phyloP scores from a whole-genome alignment of 2,113 vertebrate genomes.

The Chamaea fasciata region DNA sequence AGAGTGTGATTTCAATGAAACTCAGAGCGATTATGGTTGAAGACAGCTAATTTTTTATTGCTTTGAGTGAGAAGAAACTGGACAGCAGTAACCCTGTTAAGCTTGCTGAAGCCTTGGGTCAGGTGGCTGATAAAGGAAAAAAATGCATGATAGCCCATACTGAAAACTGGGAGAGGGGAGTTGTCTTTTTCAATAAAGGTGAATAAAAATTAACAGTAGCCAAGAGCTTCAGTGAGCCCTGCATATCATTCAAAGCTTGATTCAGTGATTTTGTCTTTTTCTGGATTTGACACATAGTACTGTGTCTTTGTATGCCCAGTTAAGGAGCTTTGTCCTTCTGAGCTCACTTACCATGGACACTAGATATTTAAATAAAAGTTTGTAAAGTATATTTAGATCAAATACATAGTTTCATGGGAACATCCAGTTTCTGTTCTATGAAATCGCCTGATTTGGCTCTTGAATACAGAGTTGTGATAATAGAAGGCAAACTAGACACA shows the following conservation, averaged over 20 bases:
- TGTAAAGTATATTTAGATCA: neutral
- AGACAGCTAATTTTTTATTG: neutral
- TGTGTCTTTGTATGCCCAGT: neutral
- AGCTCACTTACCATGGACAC: accelerated
- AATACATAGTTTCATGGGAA: neutral
- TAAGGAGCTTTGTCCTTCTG: neutral
- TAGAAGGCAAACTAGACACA: neutral
- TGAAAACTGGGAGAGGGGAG: neutral
- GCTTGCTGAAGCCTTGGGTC: neutral
- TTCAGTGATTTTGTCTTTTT: neutral
- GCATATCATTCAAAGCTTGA: neutral
- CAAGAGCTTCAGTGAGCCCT: neutral
- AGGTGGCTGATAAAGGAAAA: neutral
- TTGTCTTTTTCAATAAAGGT: neutral
- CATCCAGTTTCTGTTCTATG: neutral
- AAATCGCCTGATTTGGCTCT: neutral
- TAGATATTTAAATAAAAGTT: neutral
- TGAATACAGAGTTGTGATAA: neutral
- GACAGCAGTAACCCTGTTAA: neutral
- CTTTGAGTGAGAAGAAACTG: neutral
- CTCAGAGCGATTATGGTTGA: neutral
- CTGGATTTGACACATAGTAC: neutral
- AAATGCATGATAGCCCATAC: accelerated
- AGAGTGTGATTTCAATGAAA: neutral
- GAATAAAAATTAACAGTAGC: neutral